Evolutionary conservation across 2,888 invertebrate genomes (phyloP), one percentile per base, ranked within the genome.

Genomic region (Drosophila formosana): DNA sequence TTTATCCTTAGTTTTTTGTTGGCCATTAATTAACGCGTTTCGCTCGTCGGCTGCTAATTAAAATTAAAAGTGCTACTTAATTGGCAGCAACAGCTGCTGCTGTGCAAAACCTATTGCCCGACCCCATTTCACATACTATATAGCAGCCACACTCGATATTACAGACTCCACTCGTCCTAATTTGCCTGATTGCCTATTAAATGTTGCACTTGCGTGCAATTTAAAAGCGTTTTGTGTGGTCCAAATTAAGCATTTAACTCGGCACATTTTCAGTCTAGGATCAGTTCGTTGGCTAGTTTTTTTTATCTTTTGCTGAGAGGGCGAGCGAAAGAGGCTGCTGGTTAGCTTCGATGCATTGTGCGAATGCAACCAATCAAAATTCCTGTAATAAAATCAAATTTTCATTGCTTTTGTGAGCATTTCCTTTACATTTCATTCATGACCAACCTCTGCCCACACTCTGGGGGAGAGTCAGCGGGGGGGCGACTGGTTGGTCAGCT

Each of bases 341-440:
- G n/a, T 7, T 11, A 43, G 32, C 45, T 43, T 13, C 43, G 53
- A 50, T 75, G 65, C 66, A 75, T 76, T 88, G 72, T 85, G 75
- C 62, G 57, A 71, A 70, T 82, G 86, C 88, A 82, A 57, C 82
- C 88, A 88, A 83, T 83, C 88, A 88, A 83, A 83, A 83, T 88
- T 88, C 82, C 86, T 78, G 80, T 82, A 78, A 88, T 88, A 88
- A 85, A 82, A 82, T 82, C 82, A 78, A 82, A 82, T 88, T 88
- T 85, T 88, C 85, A 88, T 88, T 81, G 85, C 85, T 66, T 78
- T 78, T 78, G 82, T 78, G 76, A 66, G 75, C 65, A 71, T 71
- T 78, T 81, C 78, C 72, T 62, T 72, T 69, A 53, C 75, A 86
- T 76, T 76, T 76, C 68, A 50, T 11, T 39, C 65, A 66, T 68